Conservation (phyloP, 2,888 invertebrate genomes). For the Hermaeophaga mercurialis region DNA sequence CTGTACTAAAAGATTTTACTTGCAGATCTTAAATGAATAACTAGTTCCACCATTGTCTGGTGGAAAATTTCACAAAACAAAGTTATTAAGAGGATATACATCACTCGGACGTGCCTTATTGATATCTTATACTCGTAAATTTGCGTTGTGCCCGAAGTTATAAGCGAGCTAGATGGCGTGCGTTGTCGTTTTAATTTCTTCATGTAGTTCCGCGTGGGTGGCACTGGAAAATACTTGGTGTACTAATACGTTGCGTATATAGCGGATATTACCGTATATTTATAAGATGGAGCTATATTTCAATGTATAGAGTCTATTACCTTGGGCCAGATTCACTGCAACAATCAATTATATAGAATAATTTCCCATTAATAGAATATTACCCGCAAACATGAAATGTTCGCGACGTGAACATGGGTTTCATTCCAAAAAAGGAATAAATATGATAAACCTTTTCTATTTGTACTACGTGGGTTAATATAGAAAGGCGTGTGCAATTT, state of each 20-base stretch:
- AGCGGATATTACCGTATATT: slow-evolving; percentile 29
- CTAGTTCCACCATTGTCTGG: slow-evolving; percentile 16
- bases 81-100: slow-evolving; percentile 49
- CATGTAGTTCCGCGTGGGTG: slow-evolving; percentile 43
- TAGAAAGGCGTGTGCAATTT: too few relatives aligned
- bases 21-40: too few relatives aligned
- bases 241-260: slow-evolving; percentile 32
- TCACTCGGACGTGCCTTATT: slow-evolving; percentile 48
- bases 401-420: neutral
- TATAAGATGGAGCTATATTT: slow-evolving; percentile 29
- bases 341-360: slow-evolving; percentile 20
- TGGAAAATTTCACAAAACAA: slow-evolving; percentile 38
- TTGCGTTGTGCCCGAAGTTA: slow-evolving; percentile 38
- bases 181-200: slow-evolving; percentile 38
- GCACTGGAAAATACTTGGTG: slow-evolving; percentile 32
- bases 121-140: slow-evolving; percentile 48
- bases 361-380: slow-evolving; percentile 3
- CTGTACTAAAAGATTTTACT: too few relatives aligned
- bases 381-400: neutral
- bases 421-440: too few relatives aligned
- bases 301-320: slow-evolving; percentile 23
- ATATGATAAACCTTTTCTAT: too few relatives aligned
- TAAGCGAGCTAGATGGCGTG: slow-evolving; percentile 36
- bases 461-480: too few relatives aligned
- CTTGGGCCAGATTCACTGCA: slow-evolving; percentile 24